Evolutionary conservation across 2,888 invertebrate species (phyloP), one percentile per base, ranked within the genome.

Genomic region (Parasteatoda lunata): DNA sequence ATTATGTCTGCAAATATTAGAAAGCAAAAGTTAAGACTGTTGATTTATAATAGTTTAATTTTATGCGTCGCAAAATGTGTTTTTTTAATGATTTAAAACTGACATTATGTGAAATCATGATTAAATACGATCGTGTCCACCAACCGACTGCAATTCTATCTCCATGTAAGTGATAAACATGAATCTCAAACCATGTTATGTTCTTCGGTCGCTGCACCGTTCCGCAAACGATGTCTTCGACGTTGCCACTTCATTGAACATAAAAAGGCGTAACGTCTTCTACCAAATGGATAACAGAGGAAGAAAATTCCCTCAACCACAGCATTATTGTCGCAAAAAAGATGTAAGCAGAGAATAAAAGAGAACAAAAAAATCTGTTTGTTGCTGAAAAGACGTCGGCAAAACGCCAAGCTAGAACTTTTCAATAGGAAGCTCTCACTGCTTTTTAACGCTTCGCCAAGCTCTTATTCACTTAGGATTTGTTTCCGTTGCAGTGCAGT

Each of bases 371-470:
- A 77, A 9, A 66, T 11, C 72, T 30, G 72, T 65, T 79, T 72
- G 71, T 51, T 52, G 64, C 68, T 59, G 66, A 76, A 73, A 75
- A 2, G 30, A 30, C 30, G 15, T 47, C 54, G 81, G 75, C 81
- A 82, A 68, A 54, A 69, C 48, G 81, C 81, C 81, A 75, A 75
- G 81, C 66, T 49, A 73, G 15, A 30, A 48, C 68, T 59, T 68
- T 68, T 52, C 73, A 59, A 72, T 51, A 70, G 11, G n/a, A 5
- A 54, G 72, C 51, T 30, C 45, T 54, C 49, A 45, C 5, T 66
- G 73, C 75, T 68, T 59, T 75, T 75, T 75, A 75, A 75, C 81
- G 81, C 81, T 82, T 69, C 81, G 73, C 73, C 72, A 72, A 72
- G 65, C 71, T 45, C 72, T n/a, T 47, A 54, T 45, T 30, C 77